A percentile compares a stretch with the other conserved stretches of the same genome.
phyloP scores from a whole-genome alignment of 2,888 invertebrate species.

The Muschampia plurimacula region DNA sequence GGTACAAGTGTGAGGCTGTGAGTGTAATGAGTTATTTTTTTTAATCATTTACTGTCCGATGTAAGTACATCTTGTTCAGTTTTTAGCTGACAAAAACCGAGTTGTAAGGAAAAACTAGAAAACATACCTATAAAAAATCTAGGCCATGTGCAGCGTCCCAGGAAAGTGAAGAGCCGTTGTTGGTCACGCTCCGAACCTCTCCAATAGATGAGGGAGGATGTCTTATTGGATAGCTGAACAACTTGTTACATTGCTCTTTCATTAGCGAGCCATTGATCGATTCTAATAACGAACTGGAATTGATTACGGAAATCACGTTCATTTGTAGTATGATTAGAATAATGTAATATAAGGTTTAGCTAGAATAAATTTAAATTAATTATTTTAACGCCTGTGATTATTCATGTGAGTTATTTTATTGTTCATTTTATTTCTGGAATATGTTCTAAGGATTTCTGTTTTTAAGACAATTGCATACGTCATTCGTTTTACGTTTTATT shows the following conservation, averaged over 20 bases:
- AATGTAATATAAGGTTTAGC: too few relatives aligned
- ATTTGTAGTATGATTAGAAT: background rate
- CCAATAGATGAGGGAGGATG: conserved; percentile 26
- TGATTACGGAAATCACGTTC: conserved; percentile 15
- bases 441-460: too few relatives aligned
- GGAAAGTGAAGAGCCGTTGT: conserved; percentile 27
- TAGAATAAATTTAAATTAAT: background rate
- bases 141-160: conserved; percentile 31
- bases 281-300: conserved; percentile 21
- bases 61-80: too few relatives aligned
- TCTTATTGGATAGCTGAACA: conserved; percentile 36
- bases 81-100: background rate
- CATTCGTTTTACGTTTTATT: too few relatives aligned
- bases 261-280: conserved; percentile 28
- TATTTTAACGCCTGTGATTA: too few relatives aligned
- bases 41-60: too few relatives aligned
- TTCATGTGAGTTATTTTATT: too few relatives aligned
- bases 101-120: conserved; percentile 25
- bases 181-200: conserved; percentile 38
- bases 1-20: too few relatives aligned
- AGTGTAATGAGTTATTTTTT: too few relatives aligned
- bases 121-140: conserved; percentile 28
- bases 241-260: conserved; percentile 37
- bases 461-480: too few relatives aligned
- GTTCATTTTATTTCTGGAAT: too few relatives aligned